Evolutionary conservation across 2,797 vertebrate genomes (phyloP).

Genomic region (Bovichtus diacanthus): DNA sequence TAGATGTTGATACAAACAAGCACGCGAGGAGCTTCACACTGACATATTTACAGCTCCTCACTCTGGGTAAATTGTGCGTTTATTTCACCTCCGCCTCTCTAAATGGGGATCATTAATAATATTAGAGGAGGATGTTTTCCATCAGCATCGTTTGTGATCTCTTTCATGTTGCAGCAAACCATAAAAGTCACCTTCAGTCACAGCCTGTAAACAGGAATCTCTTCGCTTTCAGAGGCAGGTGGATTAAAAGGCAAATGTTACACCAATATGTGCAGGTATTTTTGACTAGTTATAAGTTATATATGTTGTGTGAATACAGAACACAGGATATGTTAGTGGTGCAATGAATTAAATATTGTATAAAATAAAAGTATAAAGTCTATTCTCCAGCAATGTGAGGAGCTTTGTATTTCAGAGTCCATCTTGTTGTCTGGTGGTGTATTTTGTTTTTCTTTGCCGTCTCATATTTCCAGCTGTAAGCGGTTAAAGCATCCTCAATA

Average conservation of each 20-base stretch:
- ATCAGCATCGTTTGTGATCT: background rate
- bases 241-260: background rate
- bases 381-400: too few relatives aligned
- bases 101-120: constrained; percentile 10
- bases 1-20: background rate
- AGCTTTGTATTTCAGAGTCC: too few relatives aligned
- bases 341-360: too few relatives aligned
- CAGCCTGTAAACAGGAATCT: background rate
- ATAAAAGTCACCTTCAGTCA: constrained; percentile 4
- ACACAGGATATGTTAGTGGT: background rate
- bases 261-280: background rate
- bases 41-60: background rate
- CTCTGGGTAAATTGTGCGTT: background rate
- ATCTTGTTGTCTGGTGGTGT: too few relatives aligned
- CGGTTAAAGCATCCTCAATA: too few relatives aligned
- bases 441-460: too few relatives aligned
- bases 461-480: too few relatives aligned
- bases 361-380: too few relatives aligned
- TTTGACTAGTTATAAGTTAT: background rate
- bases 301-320: background rate
- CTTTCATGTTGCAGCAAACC: background rate
- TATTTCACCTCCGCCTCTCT: background rate
- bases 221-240: background rate
- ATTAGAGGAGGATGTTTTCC: constrained; percentile 12
- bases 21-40: background rate